phyloP scores from a whole-genome alignment of 1,140 invertebrate genomes.

The Coelopa frigida region DNA sequence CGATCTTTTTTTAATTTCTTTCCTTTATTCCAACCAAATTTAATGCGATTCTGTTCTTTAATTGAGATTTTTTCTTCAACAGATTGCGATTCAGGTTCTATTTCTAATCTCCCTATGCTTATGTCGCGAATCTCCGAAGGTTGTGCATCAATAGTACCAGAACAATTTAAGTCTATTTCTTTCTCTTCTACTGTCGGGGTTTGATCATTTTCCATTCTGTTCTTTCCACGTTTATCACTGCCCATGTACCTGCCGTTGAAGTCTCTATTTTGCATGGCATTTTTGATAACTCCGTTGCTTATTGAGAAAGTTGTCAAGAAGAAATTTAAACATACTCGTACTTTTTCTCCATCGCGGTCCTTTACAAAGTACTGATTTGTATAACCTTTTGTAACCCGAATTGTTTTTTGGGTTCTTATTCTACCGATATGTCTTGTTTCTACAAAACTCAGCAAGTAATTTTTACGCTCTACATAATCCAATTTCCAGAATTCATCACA shows the following conservation, averaged over 20 bases:
- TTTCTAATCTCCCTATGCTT: no score
- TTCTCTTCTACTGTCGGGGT: no score
- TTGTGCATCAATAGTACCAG: no score
- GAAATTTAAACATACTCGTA: conserved; percentile 2
- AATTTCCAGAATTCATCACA: conserved; percentile 10
- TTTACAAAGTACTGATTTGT: no score
- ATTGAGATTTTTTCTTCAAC: not conserved
- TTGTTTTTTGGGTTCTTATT: not conserved
- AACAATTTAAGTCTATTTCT: no score
- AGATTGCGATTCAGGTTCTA: no score
- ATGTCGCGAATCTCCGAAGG: no score
- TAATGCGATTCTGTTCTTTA: no score
- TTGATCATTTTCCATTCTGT: conserved; percentile 1
- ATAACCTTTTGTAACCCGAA: no score
- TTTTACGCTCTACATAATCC: conserved; percentile 6
- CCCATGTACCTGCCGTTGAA: not conserved
- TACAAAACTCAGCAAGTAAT: conserved; percentile 7
- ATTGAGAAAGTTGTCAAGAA: not conserved
- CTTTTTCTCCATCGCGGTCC: not conserved
- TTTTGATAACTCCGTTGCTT: conserved; percentile 1
- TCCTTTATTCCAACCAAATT: no score
- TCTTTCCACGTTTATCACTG: not conserved
- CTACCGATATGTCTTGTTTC: conserved; percentile 2
- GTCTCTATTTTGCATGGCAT: conserved; percentile 2
- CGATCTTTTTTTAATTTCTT: conserved; percentile 11